Conservation (phyloP, 2,797 vertebrate species). For the Caiman crocodilus region DNA sequence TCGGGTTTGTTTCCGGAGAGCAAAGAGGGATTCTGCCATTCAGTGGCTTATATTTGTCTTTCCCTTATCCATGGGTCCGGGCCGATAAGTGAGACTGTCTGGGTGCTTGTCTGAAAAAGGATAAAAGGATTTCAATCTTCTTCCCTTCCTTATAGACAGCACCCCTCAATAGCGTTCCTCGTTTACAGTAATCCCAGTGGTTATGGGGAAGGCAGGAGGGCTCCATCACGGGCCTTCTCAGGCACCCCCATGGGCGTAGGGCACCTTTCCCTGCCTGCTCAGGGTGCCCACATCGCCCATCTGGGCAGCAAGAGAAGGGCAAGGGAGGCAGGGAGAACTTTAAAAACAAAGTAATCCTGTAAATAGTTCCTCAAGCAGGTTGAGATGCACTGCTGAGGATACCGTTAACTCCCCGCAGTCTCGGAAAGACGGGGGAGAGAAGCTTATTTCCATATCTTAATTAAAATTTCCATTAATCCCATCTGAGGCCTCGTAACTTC, state of each 20-base stretch:
- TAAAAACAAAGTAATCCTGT: constrained; percentile 63
- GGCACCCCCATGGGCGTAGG: background rate
- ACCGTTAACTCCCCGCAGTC: constrained; percentile 70
- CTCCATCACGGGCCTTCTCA: too few species aligned
- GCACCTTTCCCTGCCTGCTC: background rate
- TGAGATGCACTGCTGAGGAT: constrained; percentile 67
- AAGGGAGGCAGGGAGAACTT: background rate
- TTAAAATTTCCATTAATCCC: constrained; percentile 83
- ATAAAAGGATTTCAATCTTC: constrained; percentile 9
- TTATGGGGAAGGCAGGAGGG: background rate
- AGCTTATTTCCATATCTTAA: constrained; percentile 84
- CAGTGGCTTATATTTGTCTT: constrained; percentile 1
- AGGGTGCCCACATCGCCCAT: too few species aligned
- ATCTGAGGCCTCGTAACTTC: constrained; percentile 78
- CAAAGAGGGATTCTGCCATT: background rate
- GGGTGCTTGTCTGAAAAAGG: background rate
- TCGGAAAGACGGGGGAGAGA: constrained; percentile 69
- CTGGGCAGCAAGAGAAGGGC: background rate
- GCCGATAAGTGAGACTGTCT: background rate
- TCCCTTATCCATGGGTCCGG: background rate
- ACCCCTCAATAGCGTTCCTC: background rate
- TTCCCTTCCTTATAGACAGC: background rate
- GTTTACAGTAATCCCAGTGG: too few species aligned
- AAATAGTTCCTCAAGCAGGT: constrained; percentile 63
- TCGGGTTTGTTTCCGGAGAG: background rate